Percentiles rank a stretch among this genome's conserved stretches.
Evolutionary conservation across 2,113 vertebrate genomes (phyloP).

Genomic region (Cyphotilapia sp.): DNA sequence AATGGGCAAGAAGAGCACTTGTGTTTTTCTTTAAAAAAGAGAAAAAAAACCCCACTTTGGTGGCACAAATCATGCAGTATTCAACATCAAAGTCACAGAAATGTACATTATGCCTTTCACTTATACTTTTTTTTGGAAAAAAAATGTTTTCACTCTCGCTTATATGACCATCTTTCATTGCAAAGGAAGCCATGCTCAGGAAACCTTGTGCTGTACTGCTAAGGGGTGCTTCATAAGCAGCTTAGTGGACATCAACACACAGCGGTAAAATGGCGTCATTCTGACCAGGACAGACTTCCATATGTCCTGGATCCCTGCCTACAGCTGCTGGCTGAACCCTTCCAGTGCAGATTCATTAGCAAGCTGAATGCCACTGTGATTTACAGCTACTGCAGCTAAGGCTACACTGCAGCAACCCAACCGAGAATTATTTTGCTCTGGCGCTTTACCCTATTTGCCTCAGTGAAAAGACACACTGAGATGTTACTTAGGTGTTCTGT

Average conservation of each 20-base stretch:
- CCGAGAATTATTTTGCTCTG: constrained; percentile 10
- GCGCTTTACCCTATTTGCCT: constrained; percentile 31
- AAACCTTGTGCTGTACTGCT: neutral
- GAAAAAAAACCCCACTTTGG: neutral
- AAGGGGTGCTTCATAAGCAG: neutral
- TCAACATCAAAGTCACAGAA: neutral
- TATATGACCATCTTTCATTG: neutral
- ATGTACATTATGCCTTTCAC: neutral
- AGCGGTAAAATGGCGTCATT: neutral
- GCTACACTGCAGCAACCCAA: constrained; percentile 21
- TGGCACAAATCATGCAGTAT: neutral
- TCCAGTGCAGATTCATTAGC: constrained; percentile 50
- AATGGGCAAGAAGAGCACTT: constrained; percentile 1
- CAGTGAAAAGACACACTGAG: constrained; percentile 3
- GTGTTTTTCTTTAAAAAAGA: neutral
- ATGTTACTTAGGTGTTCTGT: neutral
- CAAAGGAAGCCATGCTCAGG: neutral
- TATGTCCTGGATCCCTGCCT: constrained; percentile 24
- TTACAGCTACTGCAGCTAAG: constrained; percentile 54
- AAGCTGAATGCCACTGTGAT: constrained; percentile 42
- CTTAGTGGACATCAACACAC: neutral
- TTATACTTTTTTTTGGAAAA: neutral
- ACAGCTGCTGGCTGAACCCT: constrained; percentile 36
- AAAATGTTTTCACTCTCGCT: neutral
- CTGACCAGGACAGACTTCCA: constrained; percentile 12